Evolutionary conservation across 1,140 invertebrate species (phyloP), one percentile per base, ranked within the genome.

Genomic region (Meteorus sp.): DNA sequence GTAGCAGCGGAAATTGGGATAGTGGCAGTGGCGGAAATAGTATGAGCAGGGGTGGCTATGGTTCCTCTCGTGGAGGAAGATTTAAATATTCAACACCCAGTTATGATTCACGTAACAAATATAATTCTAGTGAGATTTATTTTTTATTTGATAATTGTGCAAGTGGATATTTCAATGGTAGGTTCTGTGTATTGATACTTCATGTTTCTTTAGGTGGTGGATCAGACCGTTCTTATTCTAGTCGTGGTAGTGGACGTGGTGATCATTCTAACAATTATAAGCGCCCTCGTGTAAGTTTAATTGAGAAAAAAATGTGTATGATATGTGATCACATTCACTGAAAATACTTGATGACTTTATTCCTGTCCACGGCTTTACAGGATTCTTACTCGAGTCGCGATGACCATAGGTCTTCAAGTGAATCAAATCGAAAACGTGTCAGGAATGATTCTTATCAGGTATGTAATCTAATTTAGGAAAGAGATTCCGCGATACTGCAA

Each of bases 381-480:
- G 73, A 78, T 39, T 72, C 70, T 5, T 78, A 77, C 52, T 74
- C 74, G 5, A 67, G 55, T 22, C 67, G 75, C 56, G 73, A 76
- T 56, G 74, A 77, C 7, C 75, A 76, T 52, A 71, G 75, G 58
- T 77, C 74, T 9, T 77, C 75, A 1, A 71, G 70, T 33, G 74
- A 77, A 33, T 72, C 73, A 0, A 64, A 64, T 20, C 72, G 76
- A 37, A 77, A 77, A 65, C 71, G 76, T 55, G 68, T 77, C 13
- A 72, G 75, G 58, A 75, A 67, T 22, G 76, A 78, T 56, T 77
- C 75, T 15, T 79, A 79, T 48, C 75, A 78, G 73, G 75, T 77
- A 77, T 69, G 60, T 74, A 61, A 37, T 37, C 52, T 6, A 31
- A 51, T 19, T 39, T 39, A 39, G 3, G 4, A 39, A 39, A 7